Conservation (phyloP, 2,888 invertebrate genomes). For the Melieria crassipennis region DNA sequence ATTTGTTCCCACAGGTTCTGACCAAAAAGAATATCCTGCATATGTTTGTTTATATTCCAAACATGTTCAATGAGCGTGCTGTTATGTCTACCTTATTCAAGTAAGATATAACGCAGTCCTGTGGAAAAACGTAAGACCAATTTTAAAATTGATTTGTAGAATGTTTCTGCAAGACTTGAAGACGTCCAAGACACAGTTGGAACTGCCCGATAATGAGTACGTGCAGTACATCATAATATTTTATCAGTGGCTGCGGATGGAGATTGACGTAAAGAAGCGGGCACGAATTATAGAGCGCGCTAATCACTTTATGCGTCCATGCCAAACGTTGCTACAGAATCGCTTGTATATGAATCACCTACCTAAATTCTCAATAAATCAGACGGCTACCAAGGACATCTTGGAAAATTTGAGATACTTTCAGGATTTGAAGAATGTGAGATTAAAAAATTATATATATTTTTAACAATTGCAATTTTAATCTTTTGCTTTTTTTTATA, state of each 20-base stretch:
- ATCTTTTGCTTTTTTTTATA: constrained; percentile 20
- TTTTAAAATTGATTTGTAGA: too few species aligned
- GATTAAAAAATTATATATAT: constrained; percentile 3
- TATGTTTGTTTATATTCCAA: constrained; percentile 49
- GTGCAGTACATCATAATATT: constrained; percentile 56
- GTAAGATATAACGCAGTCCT: constrained; percentile 34
- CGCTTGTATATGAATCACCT: constrained; percentile 46
- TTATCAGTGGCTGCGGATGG: constrained; percentile 52
- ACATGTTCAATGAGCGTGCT: constrained; percentile 49
- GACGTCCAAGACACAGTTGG: constrained; percentile 18
- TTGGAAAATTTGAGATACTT: constrained; percentile 48
- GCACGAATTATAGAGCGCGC: constrained; percentile 50
- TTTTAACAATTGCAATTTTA: background rate
- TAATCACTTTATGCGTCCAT: constrained; percentile 52
- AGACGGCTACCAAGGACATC: constrained; percentile 50
- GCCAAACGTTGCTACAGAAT: constrained; percentile 45
- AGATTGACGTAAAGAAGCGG: constrained; percentile 42
- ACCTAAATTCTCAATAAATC: constrained; percentile 44
- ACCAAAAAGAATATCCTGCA: constrained; percentile 32
- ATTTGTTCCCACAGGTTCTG: background rate
- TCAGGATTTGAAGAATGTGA: constrained; percentile 47
- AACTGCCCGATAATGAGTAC: constrained; percentile 52
- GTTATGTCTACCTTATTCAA: constrained; percentile 51
- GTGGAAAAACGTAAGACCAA: background rate
- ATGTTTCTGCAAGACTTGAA: too few species aligned